Conservation (phyloP, 2,797 vertebrate genomes). For the Smutsia gigantea region DNA sequence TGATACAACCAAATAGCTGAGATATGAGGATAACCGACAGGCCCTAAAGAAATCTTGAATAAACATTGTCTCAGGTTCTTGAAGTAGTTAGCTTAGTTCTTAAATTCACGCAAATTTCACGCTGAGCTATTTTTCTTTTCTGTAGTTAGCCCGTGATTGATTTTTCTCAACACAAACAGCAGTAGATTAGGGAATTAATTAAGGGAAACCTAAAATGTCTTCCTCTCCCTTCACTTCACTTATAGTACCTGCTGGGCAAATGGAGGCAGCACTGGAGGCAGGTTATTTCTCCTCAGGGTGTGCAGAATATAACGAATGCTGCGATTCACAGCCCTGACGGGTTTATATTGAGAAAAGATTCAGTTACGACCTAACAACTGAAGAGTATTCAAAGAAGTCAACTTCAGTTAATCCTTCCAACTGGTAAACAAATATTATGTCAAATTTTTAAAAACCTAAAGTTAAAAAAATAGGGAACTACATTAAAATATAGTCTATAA, state of each 20-base stretch:
- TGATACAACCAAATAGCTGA: background rate
- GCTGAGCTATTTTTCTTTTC: background rate
- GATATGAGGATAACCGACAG: background rate
- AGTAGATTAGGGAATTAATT: conserved; percentile 65
- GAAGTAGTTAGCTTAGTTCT: background rate
- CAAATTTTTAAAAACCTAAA: background rate
- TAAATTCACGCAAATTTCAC: background rate
- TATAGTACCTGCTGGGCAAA: background rate
- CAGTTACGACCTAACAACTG: background rate
- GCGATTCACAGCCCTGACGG: background rate
- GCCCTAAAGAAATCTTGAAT: background rate
- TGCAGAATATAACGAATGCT: background rate
- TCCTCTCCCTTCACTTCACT: background rate
- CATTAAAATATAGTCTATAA: background rate
- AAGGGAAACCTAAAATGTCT: conserved; percentile 45
- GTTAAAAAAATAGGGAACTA: background rate
- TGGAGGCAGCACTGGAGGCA: background rate
- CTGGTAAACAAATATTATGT: background rate
- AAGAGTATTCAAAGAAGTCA: background rate
- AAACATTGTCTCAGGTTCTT: background rate
- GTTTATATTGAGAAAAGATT: background rate
- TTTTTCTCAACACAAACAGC: conserved; percentile 44
- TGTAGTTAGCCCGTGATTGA: conserved; percentile 13
- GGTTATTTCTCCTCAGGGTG: background rate
- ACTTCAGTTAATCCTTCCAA: background rate